Base-by-base conservation (phyloP, 2,797 vertebrate genomes). In the Microctenopoma steveboyesi region DNA sequence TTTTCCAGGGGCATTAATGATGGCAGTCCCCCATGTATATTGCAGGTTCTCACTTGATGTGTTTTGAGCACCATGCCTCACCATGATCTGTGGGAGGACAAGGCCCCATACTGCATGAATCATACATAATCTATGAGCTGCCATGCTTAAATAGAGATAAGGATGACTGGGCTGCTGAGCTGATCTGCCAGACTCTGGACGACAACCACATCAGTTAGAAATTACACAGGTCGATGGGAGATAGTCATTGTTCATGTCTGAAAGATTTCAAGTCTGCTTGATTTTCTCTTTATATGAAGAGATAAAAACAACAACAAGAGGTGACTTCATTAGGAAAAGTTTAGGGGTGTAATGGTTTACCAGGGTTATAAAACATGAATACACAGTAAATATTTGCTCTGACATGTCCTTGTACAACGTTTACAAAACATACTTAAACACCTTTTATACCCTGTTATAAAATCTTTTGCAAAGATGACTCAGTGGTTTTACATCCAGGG, bases 51-150 rank as follows among this genome's bases (percentile, higher is more conserved):
- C 46, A 71, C 40, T 61, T 52, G 33, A 14, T 61, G 62, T 40
- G 47, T 78, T 72, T 63, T 57, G 52, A 81, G 56, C 49, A 56
- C 42, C 54, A 49, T 54, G 57, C 48, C 74, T 84, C 72, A 46
- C 55, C 64, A 48, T 72, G 74, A 83, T 86, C 65, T 68, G 82
- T 81, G 63, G 71, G 61, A 64, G 79, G 64, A 86, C 64, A 71
- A 18, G 56, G 71, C 51, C 64, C 48, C 54, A 72, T 74, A 78
- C 73, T 9, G 47, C 82, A 76, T 74, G 58, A 83, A 70, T 71
- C 76, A 85, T 86, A 33, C 85, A 90, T 90, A 80, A 87, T 87
- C 79, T 74, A 85, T 82, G 79, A 89, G 78, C 60, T 80, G 71
- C 75, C 72, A 70, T 65, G 78, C 80, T 80, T 85, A 75, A 84